Percentiles rank a stretch among this genome's conserved stretches.
Evolutionary conservation across 2,797 vertebrate genomes (phyloP).

Genomic region (Melanotaenia pygmaea): DNA sequence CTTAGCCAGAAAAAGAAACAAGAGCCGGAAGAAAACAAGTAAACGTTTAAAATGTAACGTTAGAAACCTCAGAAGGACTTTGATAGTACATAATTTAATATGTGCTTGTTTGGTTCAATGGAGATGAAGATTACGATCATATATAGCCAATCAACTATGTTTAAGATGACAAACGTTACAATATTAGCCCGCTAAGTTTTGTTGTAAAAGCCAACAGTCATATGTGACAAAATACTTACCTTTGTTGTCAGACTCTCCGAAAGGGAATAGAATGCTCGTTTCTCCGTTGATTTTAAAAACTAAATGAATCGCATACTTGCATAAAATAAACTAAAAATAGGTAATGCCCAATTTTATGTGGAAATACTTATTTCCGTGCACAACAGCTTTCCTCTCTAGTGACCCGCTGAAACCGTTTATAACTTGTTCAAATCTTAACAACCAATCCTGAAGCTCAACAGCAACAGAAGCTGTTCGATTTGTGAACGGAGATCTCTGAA

Average conservation of each 20-base stretch:
- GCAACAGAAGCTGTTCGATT: neutral
- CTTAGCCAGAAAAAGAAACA: conserved; percentile 1
- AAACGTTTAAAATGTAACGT: neutral
- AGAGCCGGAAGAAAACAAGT: neutral
- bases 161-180: neutral
- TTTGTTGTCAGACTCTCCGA: conserved; percentile 22
- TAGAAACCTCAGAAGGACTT: neutral
- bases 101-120: neutral
- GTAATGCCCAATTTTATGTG: neutral
- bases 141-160: neutral
- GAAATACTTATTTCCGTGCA: neutral
- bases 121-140: neutral
- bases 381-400: neutral
- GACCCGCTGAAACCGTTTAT: conserved; percentile 74
- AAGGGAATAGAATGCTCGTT: conserved; percentile 13
- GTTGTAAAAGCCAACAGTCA: neutral
- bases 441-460: conserved; percentile 57
- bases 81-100: neutral
- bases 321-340: neutral
- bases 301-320: conserved; percentile 40
- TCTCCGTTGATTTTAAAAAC: neutral
- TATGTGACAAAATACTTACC: conserved; percentile 41
- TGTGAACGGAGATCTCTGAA: accelerated
- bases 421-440: conserved; percentile 53
- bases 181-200: conserved; percentile 16